phyloP scores from a whole-genome alignment of 2,888 invertebrate genomes.

The Brassicogethes aeneus region DNA sequence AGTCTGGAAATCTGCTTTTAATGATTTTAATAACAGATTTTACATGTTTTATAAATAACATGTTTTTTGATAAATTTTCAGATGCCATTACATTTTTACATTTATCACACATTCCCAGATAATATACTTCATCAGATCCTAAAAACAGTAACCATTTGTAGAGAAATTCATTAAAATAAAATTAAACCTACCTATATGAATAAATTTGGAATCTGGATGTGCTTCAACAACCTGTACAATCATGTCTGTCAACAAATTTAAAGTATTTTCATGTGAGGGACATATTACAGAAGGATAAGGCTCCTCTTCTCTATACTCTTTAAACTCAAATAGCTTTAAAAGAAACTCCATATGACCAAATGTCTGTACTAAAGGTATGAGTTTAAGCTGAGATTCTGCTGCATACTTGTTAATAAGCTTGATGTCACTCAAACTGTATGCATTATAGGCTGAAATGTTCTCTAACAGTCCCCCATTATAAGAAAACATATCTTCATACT shows the following conservation, averaged over 20 bases:
- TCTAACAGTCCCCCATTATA: slow-evolving; percentile 52
- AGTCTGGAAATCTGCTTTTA: slow-evolving; percentile 40
- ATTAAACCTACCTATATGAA: slow-evolving; percentile 53
- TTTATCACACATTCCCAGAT: slow-evolving; percentile 53
- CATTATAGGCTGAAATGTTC: slow-evolving; percentile 53
- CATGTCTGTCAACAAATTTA: slow-evolving; percentile 54
- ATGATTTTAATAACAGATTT: slow-evolving; percentile 45
- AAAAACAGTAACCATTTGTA: neutral
- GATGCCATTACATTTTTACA: slow-evolving; percentile 42
- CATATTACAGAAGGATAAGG: slow-evolving; percentile 58
- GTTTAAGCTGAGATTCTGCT: slow-evolving; percentile 47
- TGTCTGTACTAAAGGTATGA: slow-evolving; percentile 77
- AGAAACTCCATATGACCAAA: slow-evolving; percentile 80
- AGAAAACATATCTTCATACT: slow-evolving; percentile 87
- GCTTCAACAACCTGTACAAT: slow-evolving; percentile 57
- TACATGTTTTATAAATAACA: slow-evolving; percentile 56
- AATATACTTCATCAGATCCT: slow-evolving; percentile 72
- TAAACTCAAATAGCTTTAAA: slow-evolving; percentile 60
- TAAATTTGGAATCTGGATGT: slow-evolving; percentile 43
- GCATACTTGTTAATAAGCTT: slow-evolving; percentile 46
- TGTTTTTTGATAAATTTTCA: slow-evolving; percentile 42
- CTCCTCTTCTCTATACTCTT: slow-evolving; percentile 55
- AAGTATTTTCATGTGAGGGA: slow-evolving; percentile 53
- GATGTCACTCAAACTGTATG: slow-evolving; percentile 52
- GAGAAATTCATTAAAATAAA: slow-evolving; percentile 1